Base-by-base conservation (phyloP, 2,888 invertebrate genomes). In the Drosophila acutilabella region DNA sequence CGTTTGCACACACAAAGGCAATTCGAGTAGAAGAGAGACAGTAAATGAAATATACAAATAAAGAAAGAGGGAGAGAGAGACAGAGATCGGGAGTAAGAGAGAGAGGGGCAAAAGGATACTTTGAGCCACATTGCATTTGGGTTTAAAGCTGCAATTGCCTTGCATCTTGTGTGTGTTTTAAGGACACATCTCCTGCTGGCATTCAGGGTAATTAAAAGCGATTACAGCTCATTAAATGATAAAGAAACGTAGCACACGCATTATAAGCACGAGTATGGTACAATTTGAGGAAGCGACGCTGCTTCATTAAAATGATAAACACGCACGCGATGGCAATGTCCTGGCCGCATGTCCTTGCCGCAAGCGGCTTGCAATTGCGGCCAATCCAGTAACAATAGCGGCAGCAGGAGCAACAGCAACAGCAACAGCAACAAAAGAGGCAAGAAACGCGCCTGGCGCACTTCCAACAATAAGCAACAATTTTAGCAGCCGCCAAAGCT, bases 311-410 rank as follows among this genome's bases (percentile, higher is more conserved):
- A 71, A 79, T 77, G 77, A 79, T 79, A 74, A 79, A 77, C 79
- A 80, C 69, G 80, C 73, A 80, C 77, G 73, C 76, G 60, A 71
- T 70, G 72, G 66, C 75, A 73, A 66, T 69, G 66, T 64, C 52
- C 68, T 57, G 38, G 71, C 64, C 68, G 60, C 68, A 77, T 75
- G 76, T 80, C 78, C 78, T 80, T 74, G 68, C 83, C 86, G 64
- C 81, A 82, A 74, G 82, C 87, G 79, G 83, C 80, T 80, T 80
- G 79, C 79, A 88, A 80, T 74, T 83, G 80, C 70, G 69, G 73
- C 76, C 71, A 73, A 65, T 74, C 65, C 81, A 75, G 65, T 66
- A 69, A 53, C 74, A 74, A 64, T 36, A 50, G 56, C 57, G 67
- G 26, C 48, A 68, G 13, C 45, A 48, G 40, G 56, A 53, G 42